phyloP scores from a whole-genome alignment of 2,797 vertebrate species.

The Eupleurogrammus muticus region DNA sequence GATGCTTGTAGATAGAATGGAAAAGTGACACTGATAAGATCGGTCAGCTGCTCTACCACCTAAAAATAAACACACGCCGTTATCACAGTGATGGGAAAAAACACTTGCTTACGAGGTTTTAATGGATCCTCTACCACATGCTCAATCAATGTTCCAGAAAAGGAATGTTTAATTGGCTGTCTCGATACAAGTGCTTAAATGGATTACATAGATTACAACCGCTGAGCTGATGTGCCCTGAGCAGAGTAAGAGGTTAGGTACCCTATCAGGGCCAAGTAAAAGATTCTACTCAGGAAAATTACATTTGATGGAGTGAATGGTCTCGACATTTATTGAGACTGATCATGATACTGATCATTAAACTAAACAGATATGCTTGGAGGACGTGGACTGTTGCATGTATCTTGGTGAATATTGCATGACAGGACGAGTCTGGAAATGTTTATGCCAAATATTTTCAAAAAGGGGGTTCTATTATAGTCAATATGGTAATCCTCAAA shows the following conservation, averaged over 20 bases:
- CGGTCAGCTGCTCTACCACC: slow-evolving; percentile 41
- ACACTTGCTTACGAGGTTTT: slow-evolving; percentile 15
- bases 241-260: neutral
- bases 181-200: neutral
- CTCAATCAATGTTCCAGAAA: slow-evolving; percentile 4
- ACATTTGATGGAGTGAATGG: neutral
- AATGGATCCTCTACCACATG: neutral
- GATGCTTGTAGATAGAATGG: slow-evolving; percentile 52
- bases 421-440: too few species aligned
- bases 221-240: slow-evolving; percentile 15
- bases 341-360: neutral
- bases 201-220: slow-evolving; percentile 28
- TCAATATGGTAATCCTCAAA: too few species aligned
- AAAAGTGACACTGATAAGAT: slow-evolving; percentile 54
- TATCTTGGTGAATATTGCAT: too few species aligned
- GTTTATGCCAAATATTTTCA: too few species aligned
- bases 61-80: slow-evolving; percentile 56
- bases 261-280: neutral
- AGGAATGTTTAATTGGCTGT: slow-evolving; percentile 21
- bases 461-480: neutral
- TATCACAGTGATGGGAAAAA: slow-evolving; percentile 36
- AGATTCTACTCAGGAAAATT: neutral
- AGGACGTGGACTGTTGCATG: too few species aligned
- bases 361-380: too few species aligned
- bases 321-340: neutral